Conservation (phyloP, 1,140 invertebrate species). For the Asbolus verrucosus region DNA sequence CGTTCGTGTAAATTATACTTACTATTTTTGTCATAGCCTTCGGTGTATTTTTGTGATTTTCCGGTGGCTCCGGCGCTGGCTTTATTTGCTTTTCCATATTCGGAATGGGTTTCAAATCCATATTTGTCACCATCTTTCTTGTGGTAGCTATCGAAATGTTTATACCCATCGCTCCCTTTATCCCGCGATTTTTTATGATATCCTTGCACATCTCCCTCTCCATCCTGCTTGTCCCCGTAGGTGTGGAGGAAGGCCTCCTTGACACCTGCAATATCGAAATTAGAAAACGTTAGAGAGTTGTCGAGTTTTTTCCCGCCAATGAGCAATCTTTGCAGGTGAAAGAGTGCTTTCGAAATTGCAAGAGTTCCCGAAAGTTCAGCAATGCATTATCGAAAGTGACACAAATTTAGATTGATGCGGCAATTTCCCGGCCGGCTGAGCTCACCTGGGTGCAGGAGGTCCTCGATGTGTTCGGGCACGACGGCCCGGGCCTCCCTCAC, state of each 20-base stretch:
- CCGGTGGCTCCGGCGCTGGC: conserved; percentile 57
- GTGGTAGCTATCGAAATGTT: conserved; percentile 77
- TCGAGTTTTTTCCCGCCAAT: too few species aligned
- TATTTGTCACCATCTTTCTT: conserved; percentile 78
- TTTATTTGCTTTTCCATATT: conserved; percentile 69
- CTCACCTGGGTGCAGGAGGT: conserved; percentile 57
- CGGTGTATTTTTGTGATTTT: conserved; percentile 46
- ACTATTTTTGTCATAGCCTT: conserved; percentile 17
- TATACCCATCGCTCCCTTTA: conserved; percentile 77
- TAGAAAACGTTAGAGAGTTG: too few species aligned
- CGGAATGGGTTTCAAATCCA: conserved; percentile 75
- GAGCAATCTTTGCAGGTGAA: background rate
- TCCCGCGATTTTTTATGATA: conserved; percentile 73
- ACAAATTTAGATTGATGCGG: conserved; percentile 48
- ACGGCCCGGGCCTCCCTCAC: conserved; percentile 60
- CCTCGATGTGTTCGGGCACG: conserved; percentile 56
- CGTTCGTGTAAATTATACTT: too few species aligned
- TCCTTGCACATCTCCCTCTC: conserved; percentile 72
- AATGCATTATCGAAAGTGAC: conserved; percentile 45
- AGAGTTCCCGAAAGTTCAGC: conserved; percentile 18
- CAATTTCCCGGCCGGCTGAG: conserved; percentile 18
- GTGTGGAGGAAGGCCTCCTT: conserved; percentile 59
- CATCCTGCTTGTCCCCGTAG: conserved; percentile 55
- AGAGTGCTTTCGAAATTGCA: conserved; percentile 5
- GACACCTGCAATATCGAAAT: conserved; percentile 49